A percentile compares a stretch with the other conserved stretches of the same genome.
Evolutionary conservation across 2,888 invertebrate genomes (phyloP).

Genomic region (Conomelus anceps): DNA sequence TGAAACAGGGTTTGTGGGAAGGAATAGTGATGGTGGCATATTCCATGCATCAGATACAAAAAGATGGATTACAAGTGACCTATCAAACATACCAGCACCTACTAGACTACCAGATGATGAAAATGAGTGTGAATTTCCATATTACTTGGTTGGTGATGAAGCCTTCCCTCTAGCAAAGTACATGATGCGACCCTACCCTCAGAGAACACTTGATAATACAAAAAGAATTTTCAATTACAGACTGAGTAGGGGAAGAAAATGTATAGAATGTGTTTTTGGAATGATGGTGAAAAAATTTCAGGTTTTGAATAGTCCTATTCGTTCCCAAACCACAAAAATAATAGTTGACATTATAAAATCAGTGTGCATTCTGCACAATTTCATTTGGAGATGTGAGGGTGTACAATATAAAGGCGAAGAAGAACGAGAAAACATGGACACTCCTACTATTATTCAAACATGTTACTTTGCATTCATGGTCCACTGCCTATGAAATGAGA

Average conservation of each 20-base stretch:
- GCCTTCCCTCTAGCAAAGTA: conserved; percentile 33
- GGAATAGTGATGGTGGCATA: conserved; percentile 38
- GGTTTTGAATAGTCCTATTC: conserved; percentile 29
- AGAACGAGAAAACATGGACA: too few relatives aligned
- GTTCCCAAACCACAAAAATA: conserved; percentile 24
- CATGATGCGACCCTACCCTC: conserved; percentile 35
- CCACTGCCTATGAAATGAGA: conserved; percentile 21
- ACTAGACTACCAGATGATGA: conserved; percentile 3
- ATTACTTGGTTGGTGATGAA: conserved; percentile 30
- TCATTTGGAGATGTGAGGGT: conserved; percentile 29
- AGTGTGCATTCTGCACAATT: conserved; percentile 31
- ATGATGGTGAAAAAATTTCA: conserved; percentile 31
- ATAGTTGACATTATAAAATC: conserved; percentile 30
- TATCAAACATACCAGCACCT: conserved; percentile 22
- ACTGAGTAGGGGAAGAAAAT: conserved; percentile 29
- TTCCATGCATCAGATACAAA: conserved; percentile 32
- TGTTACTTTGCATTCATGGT: background rate
- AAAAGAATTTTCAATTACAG: conserved; percentile 33
- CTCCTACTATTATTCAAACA: too few relatives aligned
- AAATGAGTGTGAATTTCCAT: conserved; percentile 24
- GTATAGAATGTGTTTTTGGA: conserved; percentile 31
- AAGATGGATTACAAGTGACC: conserved; percentile 22
- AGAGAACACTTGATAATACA: conserved; percentile 29
- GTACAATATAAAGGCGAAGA: too few relatives aligned
- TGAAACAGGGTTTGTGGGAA: conserved; percentile 36